Evolutionary conservation across 2,113 vertebrate genomes (phyloP), one percentile per base, ranked within the genome.

Genomic region (Phalacrocorax carbo): DNA sequence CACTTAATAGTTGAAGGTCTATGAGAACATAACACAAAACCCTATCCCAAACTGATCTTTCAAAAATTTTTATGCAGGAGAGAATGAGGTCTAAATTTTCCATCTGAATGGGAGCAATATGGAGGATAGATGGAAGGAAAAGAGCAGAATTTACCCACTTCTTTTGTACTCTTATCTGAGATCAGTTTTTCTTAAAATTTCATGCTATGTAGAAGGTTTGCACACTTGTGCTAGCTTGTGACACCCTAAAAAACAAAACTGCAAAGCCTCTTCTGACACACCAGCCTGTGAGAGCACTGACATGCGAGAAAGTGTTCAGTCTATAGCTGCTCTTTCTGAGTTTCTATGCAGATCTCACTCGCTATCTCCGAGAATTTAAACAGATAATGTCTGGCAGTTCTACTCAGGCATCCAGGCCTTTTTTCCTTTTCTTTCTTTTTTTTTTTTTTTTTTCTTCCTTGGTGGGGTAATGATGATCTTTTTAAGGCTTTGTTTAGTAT

Each of bases 241-340:
- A 94, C 86, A 96, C 69, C 84, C 57, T 93, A 93, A 75, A 71
- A 96, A 82, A 22, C 62, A 65, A 88, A 96, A 85, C 93, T 95
- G 93, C 93, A 97, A 95, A 95, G 79, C 73, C 84, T 95, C 84
- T 96, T 96, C 62, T 87, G 94, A 93, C 96, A 96, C 75, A 88
- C 85, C 90, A 96, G 95, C 76, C 95, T 83, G 85, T 69, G 82
- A 92, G 94, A 95, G 88, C 95, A 96, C 88, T 93, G 92, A 82
- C 92, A 90, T 85, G 71, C 88, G 94, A 96, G 90, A 95, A 94
- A 86, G 52, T 58, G 75, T 83, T 88, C 92, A 90, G 72, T 81
- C 79, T 96, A 86, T 73, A 81, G 88, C 95, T 95, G 92, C 76
- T 95, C 95, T 86, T 96, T 93, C 88, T 10, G 86, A 93, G 86